These are phyloP conservation scores for Eilema depressum DNA, from an alignment of 2,888 invertebrate species.

Conservation along the genomic window DNA sequence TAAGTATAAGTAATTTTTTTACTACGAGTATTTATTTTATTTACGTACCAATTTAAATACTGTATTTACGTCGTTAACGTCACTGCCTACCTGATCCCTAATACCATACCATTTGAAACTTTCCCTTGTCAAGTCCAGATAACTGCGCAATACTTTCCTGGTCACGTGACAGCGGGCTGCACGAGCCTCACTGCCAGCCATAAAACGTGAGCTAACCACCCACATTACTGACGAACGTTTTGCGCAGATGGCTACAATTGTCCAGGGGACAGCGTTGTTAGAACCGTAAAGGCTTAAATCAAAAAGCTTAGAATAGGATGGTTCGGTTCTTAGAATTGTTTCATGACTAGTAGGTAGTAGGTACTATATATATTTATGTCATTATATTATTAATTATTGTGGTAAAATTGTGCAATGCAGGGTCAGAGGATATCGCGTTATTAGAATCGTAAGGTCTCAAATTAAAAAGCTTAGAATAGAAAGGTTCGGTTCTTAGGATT, in stretches of 20 bases:
- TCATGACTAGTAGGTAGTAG: too few species aligned
- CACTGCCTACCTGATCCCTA: neutral
- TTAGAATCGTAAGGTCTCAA: neutral
- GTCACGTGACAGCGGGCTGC: constrained; percentile 23
- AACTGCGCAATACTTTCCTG: constrained; percentile 14
- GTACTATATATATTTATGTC: too few species aligned
- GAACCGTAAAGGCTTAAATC: neutral
- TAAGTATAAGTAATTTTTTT: too few species aligned
- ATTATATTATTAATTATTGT: too few species aligned
- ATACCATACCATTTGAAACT: neutral
- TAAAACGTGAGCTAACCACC: constrained; percentile 25
- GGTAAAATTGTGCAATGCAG: neutral
- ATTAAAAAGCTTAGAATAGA: too few species aligned
- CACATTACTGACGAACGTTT: constrained; percentile 9
- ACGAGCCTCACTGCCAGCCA: constrained; percentile 12
- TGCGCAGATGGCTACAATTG: constrained; percentile 10
- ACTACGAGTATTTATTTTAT: neutral
- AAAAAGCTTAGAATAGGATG: neutral
- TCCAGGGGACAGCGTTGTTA: neutral
- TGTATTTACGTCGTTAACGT: neutral
- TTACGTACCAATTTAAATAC: neutral
- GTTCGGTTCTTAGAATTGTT: too few species aligned
- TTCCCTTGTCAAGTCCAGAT: constrained; percentile 13
- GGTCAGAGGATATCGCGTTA: neutral
- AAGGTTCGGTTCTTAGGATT: neutral